These are phyloP conservation scores for Poeciliopsis occidentalis DNA, from an alignment of 2,113 vertebrate species.

Conservation along the genomic window DNA sequence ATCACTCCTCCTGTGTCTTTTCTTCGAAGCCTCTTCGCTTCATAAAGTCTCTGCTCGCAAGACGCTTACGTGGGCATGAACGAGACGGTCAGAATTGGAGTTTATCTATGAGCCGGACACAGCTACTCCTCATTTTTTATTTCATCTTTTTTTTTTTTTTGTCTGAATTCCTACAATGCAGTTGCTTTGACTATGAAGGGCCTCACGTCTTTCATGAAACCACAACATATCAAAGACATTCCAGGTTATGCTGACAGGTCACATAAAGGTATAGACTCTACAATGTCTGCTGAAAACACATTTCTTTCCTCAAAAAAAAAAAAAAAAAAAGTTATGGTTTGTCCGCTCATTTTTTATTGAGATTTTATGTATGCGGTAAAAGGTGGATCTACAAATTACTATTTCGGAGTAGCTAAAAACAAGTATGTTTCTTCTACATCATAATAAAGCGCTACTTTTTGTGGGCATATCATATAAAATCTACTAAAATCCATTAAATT, in stretches of 20 bases:
- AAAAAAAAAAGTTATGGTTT: no score
- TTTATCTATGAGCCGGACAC: conserved; percentile 42
- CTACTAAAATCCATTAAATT: no score
- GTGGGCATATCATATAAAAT: no score
- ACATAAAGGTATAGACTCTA: conserved; percentile 37
- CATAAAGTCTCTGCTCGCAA: neutral
- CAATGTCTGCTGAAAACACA: conserved; percentile 10
- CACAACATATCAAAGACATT: conserved; percentile 67
- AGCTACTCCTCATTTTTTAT: conserved; percentile 7
- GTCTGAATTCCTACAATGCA: conserved; percentile 22
- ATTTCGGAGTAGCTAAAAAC: no score
- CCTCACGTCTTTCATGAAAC: conserved; percentile 34
- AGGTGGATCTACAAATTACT: no score
- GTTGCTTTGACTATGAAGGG: conserved; percentile 31
- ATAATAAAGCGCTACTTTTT: no score
- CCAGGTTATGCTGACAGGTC: conserved; percentile 48
- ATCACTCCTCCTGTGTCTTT: conserved; percentile 28
- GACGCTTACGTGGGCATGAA: neutral
- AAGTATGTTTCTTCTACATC: no score
- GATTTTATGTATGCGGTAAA: no score
- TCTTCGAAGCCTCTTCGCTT: conserved; percentile 6
- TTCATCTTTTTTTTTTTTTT: neutral
- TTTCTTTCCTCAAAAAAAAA: no score
- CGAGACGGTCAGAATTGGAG: conserved; percentile 7
- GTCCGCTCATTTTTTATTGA: no score